phyloP scores from a whole-genome alignment of 2,113 vertebrate genomes.

The Ceuthmochares aereus region DNA sequence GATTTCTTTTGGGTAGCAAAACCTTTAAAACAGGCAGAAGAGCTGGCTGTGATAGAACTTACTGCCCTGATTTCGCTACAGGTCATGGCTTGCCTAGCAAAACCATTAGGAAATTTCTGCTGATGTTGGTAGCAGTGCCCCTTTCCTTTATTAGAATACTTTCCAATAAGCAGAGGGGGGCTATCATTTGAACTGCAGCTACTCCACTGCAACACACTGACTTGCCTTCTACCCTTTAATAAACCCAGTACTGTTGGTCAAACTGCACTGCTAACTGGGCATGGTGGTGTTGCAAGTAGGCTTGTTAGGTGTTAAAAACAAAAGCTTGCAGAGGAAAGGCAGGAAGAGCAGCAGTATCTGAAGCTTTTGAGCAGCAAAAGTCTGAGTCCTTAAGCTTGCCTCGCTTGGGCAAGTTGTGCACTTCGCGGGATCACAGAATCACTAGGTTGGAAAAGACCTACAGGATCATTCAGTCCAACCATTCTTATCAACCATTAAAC shows the following conservation, averaged over 20 bases:
- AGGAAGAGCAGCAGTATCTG: neutral
- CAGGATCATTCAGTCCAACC: no score
- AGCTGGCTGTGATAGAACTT: neutral
- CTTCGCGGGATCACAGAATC: neutral
- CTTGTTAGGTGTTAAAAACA: fast-evolving
- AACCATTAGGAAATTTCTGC: neutral
- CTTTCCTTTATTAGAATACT: neutral
- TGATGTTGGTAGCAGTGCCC: neutral
- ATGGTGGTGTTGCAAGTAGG: neutral
- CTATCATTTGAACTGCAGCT: neutral
- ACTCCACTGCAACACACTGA: neutral
- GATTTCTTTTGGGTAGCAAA: neutral
- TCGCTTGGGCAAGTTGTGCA: neutral
- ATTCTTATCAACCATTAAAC: no score
- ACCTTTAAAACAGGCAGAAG: neutral
- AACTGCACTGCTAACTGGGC: neutral
- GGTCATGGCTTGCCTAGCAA: neutral
- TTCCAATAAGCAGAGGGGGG: neutral
- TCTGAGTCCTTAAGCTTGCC: neutral
- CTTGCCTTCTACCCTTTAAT: neutral
- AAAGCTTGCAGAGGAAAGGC: neutral
- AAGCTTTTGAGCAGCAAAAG: neutral
- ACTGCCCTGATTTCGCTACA: neutral
- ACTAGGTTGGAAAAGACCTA: no score
- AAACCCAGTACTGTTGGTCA: neutral